Percentiles rank a stretch among this genome's conserved stretches.
Conservation (phyloP, 2,888 invertebrate genomes). For the Pegoplata infirma region DNA sequence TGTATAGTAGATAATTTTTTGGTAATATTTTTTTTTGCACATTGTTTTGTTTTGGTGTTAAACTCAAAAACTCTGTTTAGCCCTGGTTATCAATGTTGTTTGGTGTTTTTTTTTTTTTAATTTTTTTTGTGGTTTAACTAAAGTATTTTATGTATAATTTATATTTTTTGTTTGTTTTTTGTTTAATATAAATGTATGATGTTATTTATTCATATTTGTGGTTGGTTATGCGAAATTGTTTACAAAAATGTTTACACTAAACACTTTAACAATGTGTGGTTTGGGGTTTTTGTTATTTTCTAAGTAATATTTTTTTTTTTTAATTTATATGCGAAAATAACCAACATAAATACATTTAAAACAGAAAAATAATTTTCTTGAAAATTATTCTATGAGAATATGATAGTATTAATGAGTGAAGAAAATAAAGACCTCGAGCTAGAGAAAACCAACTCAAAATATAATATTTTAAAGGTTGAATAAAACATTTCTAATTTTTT, state of each 20-base stretch:
- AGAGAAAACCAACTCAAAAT: too few relatives aligned
- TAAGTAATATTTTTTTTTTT: background rate
- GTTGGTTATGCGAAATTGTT: conserved; percentile 47
- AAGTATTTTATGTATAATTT: background rate
- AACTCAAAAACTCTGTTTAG: background rate
- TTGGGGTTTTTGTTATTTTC: too few relatives aligned
- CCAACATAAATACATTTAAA: too few relatives aligned
- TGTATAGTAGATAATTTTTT: background rate
- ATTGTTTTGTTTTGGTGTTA: background rate
- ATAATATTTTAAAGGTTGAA: too few relatives aligned
- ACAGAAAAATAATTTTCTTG: too few relatives aligned
- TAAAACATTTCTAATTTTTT: too few relatives aligned
- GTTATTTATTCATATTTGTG: conserved; percentile 51
- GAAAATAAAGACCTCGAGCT: too few relatives aligned
- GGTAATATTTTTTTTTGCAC: too few relatives aligned
- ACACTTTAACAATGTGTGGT: background rate
- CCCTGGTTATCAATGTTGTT: background rate
- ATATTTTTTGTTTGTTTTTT: conserved; percentile 15
- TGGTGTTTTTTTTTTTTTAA: background rate
- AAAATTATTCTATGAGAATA: too few relatives aligned
- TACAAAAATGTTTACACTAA: conserved; percentile 43
- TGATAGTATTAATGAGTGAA: too few relatives aligned
- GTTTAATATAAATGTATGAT: background rate
- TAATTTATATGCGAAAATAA: too few relatives aligned
- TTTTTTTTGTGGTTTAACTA: background rate